These are phyloP conservation scores for Allacma fusca DNA, from an alignment of 2,888 invertebrate species.

Conservation along the genomic window DNA sequence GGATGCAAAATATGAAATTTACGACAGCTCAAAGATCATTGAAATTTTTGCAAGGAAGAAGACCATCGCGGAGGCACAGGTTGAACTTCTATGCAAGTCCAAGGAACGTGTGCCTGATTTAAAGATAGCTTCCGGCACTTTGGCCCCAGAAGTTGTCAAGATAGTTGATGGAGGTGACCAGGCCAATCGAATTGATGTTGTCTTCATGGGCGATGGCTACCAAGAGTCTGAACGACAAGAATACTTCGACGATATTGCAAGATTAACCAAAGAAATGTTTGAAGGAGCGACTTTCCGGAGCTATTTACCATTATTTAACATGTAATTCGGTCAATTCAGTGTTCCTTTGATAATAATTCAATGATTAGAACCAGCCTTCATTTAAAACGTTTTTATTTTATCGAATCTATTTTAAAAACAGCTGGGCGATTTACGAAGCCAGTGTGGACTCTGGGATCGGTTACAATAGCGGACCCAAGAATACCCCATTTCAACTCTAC, in stretches of 20 bases:
- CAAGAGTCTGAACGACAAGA: constrained; percentile 38
- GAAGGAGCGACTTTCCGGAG: constrained; percentile 53
- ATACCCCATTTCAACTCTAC: constrained; percentile 54
- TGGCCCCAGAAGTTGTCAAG: constrained; percentile 51
- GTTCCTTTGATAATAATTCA: not conserved
- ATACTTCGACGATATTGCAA: constrained; percentile 46
- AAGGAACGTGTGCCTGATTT: constrained; percentile 4
- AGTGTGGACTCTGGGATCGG: constrained; percentile 58
- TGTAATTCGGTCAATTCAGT: constrained; percentile 26
- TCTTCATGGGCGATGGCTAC: constrained; percentile 59
- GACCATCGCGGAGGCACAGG: constrained; percentile 36
- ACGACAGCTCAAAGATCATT: constrained; percentile 47
- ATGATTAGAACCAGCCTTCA: not conserved
- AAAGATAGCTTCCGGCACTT: not conserved
- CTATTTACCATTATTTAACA: constrained; percentile 57
- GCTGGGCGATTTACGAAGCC: constrained; percentile 55
- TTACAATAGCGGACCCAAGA: constrained; percentile 51
- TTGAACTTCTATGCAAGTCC: constrained; percentile 47
- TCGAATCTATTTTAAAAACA: not conserved
- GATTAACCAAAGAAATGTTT: constrained; percentile 56
- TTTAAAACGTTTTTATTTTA: not conserved
- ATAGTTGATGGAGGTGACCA: constrained; percentile 56
- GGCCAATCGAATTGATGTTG: constrained; percentile 54
- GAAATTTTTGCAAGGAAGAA: constrained; percentile 50
- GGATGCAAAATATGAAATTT: constrained; percentile 41